Conservation (phyloP, 2,888 invertebrate genomes). For the Aelia acuminata region DNA sequence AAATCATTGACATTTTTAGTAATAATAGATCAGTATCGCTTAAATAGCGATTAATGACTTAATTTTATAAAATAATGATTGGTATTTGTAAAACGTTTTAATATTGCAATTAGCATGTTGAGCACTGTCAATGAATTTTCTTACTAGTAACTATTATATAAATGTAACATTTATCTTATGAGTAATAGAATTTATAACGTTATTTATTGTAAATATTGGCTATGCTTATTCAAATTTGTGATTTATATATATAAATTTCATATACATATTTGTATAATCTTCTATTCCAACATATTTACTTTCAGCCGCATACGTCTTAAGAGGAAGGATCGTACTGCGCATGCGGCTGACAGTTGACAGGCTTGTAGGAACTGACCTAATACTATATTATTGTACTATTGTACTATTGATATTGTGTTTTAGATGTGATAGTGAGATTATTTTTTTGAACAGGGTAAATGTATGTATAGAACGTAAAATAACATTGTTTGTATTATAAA, state of each 20-base stretch:
- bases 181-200: background rate
- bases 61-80: background rate
- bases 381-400: no score
- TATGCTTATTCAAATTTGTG: background rate
- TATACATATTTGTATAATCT: no score
- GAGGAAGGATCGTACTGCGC: no score
- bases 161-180: background rate
- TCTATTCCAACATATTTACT: no score
- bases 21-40: background rate
- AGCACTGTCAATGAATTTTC: background rate
- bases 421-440: background rate
- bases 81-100: background rate
- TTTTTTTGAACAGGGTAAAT: conserved; percentile 22
- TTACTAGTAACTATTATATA: background rate
- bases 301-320: no score
- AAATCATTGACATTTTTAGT: background rate
- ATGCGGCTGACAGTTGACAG: no score
- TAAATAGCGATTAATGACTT: background rate
- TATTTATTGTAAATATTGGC: background rate
- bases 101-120: background rate
- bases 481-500: background rate
- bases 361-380: no score
- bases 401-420: background rate
- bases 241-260: background rate
- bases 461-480: background rate